These are phyloP conservation scores for Argynnis bischoffii DNA, from an alignment of 2,888 invertebrate genomes.

Conservation along the genomic window DNA sequence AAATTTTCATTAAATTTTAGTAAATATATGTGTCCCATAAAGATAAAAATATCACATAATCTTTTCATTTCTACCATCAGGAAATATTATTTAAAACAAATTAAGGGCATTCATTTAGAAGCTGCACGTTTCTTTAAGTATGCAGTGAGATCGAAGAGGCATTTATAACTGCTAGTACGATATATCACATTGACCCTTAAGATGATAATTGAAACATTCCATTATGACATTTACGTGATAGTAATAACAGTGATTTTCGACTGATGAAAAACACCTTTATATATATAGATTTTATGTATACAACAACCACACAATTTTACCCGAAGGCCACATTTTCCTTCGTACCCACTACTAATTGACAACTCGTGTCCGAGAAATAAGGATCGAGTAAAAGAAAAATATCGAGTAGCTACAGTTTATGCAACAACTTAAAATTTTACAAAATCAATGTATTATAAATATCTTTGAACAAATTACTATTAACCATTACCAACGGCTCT, in stretches of 20 bases:
- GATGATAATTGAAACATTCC: conserved; percentile 27
- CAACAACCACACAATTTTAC: conserved; percentile 47
- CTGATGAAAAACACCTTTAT: conserved; percentile 30
- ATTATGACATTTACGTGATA: conserved; percentile 35
- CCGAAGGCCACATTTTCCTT: conserved; percentile 67
- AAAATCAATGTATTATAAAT: background rate
- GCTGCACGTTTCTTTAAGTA: conserved; percentile 42
- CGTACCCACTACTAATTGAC: conserved; percentile 64
- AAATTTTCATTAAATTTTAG: too few relatives aligned
- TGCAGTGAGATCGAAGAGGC: conserved; percentile 40
- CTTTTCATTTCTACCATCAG: conserved; percentile 28
- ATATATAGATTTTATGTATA: conserved; percentile 28
- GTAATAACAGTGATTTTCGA: conserved; percentile 34
- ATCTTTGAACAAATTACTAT: too few relatives aligned
- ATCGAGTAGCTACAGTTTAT: conserved; percentile 50
- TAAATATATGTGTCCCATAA: background rate
- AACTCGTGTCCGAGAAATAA: conserved; percentile 69
- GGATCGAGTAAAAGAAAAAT: conserved; percentile 47
- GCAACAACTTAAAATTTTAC: conserved; percentile 15
- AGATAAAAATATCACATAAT: conserved; percentile 18
- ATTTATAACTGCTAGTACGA: conserved; percentile 40
- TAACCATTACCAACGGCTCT: too few relatives aligned
- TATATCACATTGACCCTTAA: conserved; percentile 35
- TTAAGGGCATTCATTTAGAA: conserved; percentile 46
- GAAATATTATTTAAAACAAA: conserved; percentile 39